Base-by-base conservation (phyloP, 2,888 invertebrate species). In the Endotricha flammealis region DNA sequence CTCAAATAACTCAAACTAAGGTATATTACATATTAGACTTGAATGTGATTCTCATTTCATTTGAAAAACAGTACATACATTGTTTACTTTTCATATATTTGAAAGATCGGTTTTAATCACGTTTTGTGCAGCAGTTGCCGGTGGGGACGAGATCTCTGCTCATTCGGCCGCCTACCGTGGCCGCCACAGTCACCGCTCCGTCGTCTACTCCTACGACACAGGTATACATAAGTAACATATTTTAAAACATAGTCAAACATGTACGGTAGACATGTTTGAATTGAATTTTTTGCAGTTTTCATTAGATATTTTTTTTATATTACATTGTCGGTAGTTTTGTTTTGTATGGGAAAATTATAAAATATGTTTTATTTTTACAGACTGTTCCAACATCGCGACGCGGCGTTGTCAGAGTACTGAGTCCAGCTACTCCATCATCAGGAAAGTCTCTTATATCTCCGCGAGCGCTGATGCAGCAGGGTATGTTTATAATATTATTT, bases 361-460 rank as follows among this genome's bases (percentile, higher is more conserved):
- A n/a, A n/a, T n/a, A n/a, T n/a, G n/a, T n/a, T n/a, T n/a, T n/a
- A n/a, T 20, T 38, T 27, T 43, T 46, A 6, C 45, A 78, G 76
- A 56, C 56, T 6, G 52, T 65, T 3, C 48, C 65, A 3, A 62
- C 52, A 1, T 48, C 72, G 1, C 64, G 85, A 24, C 66, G 82
- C n/a, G 81, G 83, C 2, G 70, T 85, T 4, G 81, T 86, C 3
- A 59, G 83, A 45, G 85, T 86, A 4, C 43, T 87, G 22, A 85
- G 81, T 58, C 82, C 87, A 0, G 82, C 85, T 1, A 65, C 78
- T 5, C 72, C 73, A 0, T 62, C 79, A 2, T 63, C 81, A 0
- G 85, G 87, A 5, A 87, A 87, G 50, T 86, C 86, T 7, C 72
- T 87, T 5, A 87, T 87, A 47, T 87, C 87, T n/a, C 87, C 87